Evolutionary conservation across 2,797 vertebrate species (phyloP).

Genomic region (Sebastes iracundus): DNA sequence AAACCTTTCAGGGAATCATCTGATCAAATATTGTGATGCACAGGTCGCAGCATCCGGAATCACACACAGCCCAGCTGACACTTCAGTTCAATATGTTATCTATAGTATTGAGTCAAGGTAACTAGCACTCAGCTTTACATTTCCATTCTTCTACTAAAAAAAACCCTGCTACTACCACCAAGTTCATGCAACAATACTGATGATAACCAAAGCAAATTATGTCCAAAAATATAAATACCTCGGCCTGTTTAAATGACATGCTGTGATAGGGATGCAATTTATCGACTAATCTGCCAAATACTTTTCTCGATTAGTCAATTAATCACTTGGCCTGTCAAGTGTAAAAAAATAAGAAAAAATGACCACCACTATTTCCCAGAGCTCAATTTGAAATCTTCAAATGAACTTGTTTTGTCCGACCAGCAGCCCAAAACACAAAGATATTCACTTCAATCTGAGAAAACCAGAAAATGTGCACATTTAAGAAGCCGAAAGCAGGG

Average conservation of each 20-base stretch:
- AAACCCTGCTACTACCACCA: not conserved
- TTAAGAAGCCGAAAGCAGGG: not conserved
- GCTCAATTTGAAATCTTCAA: not conserved
- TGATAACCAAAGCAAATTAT: not conserved
- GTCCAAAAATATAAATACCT: not conserved
- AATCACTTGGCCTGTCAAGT: not conserved
- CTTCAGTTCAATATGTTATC: conserved; percentile 7
- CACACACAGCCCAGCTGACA: conserved; percentile 13
- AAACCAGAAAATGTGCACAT: not conserved
- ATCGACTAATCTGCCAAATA: not conserved
- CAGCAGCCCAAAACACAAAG: not conserved
- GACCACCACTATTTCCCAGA: not conserved
- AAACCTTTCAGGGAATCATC: conserved; percentile 35
- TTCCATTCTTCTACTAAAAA: not conserved
- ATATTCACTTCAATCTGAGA: not conserved
- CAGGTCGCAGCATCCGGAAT: not conserved
- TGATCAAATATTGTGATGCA: conserved; percentile 14
- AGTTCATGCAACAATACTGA: not conserved
- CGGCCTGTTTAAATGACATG: not conserved
- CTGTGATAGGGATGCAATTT: not conserved
- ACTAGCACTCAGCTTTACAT: not conserved
- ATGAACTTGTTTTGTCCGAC: not conserved
- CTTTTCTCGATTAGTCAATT: not conserved
- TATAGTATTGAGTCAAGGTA: not conserved
- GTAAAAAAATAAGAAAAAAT: not conserved